Base-by-base conservation (phyloP, 2,888 invertebrate genomes). In the Caenorhabditis macrosperma region DNA sequence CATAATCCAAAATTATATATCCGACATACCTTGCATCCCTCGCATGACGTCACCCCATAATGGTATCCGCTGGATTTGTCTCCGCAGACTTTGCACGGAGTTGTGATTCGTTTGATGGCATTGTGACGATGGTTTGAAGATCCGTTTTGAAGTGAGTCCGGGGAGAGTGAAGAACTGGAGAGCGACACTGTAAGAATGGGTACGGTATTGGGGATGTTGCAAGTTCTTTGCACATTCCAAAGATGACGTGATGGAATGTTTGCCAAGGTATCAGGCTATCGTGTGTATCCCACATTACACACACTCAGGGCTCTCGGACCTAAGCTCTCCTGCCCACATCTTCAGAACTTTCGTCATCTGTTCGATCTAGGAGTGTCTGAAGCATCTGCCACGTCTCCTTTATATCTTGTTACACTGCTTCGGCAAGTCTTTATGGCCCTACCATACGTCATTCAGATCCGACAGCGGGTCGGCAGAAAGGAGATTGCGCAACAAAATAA, bases 11-110 rank as follows among this genome's bases (percentile, higher is more conserved):
- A n/a, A n/a, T n/a, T n/a, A n/a, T n/a, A n/a, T n/a, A n/a, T n/a
- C 52, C 28, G 28, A 22, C 22, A 6, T 93, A 96, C 96, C 94
- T 97, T 97, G 93, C 97, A 97, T 86, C 97, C 97, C 92, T 97
- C 97, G 92, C 97, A 97, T 85, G 96, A 96, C 82, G 96, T 97
- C 87, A 97, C 97, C 66, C 97, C 97, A 94, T 97, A 97, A 92
- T 97, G 97, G 92, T 97, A 97, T 60, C 96, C 96, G 28, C 95
- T 95, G 35, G 96, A 95, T 91, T 95, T 95, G 92, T 97, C 97
- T 52, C 97, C 97, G 92, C 97, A 97, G 87, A 97, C 97, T 92
- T 96, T 96, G 38, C 82, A 84, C 22, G 46, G 52, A 9, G 57
- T 46, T 0, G 52, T 24, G 2, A 59, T 12, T 52, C 82, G 81